A percentile compares a stretch with the other conserved stretches of the same genome.
These are phyloP conservation scores for Cyclargus thomasi DNA, from an alignment of 1,140 invertebrate species.

Conservation along the genomic window DNA sequence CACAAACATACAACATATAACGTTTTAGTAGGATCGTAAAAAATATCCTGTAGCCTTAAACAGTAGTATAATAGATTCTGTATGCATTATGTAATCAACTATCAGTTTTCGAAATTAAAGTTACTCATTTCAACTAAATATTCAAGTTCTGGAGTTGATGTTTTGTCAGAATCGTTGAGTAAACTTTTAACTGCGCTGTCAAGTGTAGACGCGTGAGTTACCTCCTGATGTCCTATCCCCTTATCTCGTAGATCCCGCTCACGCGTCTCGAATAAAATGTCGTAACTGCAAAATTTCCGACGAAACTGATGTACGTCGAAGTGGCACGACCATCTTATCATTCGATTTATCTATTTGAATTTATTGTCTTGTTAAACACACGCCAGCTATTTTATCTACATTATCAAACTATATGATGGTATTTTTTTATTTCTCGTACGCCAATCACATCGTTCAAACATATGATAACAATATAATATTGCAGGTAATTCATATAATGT, in stretches of 20 bases:
- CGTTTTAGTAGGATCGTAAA: too few species aligned
- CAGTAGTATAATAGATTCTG: too few species aligned
- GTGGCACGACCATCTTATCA: neutral
- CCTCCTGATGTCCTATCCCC: neutral
- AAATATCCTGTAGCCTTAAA: too few species aligned
- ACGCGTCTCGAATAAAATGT: neutral
- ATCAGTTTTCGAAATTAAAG: too few species aligned
- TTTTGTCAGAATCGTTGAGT: too few species aligned
- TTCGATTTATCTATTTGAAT: constrained; percentile 3
- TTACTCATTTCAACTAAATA: too few species aligned
- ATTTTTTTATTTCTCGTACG: neutral
- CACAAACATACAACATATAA: too few species aligned
- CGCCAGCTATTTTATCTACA: constrained; percentile 7
- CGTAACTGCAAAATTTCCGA: neutral
- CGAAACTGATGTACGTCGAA: constrained; percentile 2
- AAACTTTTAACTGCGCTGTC: too few species aligned
- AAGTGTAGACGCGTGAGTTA: neutral
- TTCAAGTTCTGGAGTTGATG: too few species aligned
- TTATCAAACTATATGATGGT: constrained; percentile 13
- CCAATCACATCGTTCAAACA: constrained; percentile 2
- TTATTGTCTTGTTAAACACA: neutral
- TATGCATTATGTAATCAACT: too few species aligned
- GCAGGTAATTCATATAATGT: constrained; percentile 11
- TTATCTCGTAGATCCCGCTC: neutral
- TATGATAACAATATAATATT: constrained; percentile 2